Base-by-base conservation (phyloP, 2,888 invertebrate species). In the Actias luna region DNA sequence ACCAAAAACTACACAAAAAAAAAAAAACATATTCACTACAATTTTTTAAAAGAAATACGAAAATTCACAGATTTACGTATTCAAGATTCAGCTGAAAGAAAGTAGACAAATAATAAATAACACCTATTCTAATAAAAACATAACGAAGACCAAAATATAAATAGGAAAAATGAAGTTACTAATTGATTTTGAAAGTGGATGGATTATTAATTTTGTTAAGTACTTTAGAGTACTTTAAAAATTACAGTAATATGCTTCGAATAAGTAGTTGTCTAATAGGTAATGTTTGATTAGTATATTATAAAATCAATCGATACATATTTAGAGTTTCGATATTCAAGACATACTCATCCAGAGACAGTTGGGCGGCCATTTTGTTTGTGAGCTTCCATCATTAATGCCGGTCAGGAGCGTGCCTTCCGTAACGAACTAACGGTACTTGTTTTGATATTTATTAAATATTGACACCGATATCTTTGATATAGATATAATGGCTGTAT, bases 401-500 rank as follows among this genome's bases (percentile, higher is more conserved):
- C 88, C 73, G 74, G 87, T 84, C 88, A 88, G 85, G 88, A 79
- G 66, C 67, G 74, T 69, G 79, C 82, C 88, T 88, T 89, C 89
- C 89, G 87, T 76, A 83, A 75, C 76, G 64, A 72, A 76, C 77
- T 86, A 88, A 87, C 88, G 86, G 88, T 87, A 74, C 78, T 74
- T 71, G 74, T 76, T 79, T 82, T 84, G 79, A 80, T 81, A 71
- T 73, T 70, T 68, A 65, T 67, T 66, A 59, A 60, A 58, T 61
- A 55, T 55, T 55, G 25, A 61, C 61, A 61, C 29, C 14, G 29
- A 55, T 55, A 29, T 50, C 25, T 27, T 29, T 55, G 29, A 55
- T n/a, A n/a, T n/a, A n/a, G 29, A 29, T 29, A 55, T n/a, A 16
- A 55, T n/a, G 46, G 46, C 25, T 25, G 25, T 18, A 42, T 18